These are phyloP conservation scores for Thamnaconus septentrionalis DNA, from an alignment of 2,113 vertebrate genomes.

Conservation along the genomic window DNA sequence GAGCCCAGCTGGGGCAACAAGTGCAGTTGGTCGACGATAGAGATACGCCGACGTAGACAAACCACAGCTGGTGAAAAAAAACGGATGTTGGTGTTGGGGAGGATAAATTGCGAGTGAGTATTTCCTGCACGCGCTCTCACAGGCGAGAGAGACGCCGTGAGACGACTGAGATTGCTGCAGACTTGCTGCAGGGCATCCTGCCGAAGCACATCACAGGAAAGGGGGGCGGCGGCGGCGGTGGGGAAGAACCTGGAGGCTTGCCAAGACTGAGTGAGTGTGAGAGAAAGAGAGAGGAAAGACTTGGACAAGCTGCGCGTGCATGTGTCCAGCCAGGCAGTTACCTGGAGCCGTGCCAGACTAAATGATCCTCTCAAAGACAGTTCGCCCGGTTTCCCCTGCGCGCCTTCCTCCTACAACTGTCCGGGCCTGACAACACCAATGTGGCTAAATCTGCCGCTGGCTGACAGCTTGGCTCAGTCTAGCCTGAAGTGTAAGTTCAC, in stretches of 20 bases:
- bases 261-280: constrained; percentile 29
- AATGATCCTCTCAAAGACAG: constrained; percentile 43
- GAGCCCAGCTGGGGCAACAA: constrained; percentile 2
- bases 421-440: constrained; percentile 19
- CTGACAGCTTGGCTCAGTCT: constrained; percentile 20
- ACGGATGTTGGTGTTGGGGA: not conserved
- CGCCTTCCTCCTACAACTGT: constrained; percentile 16
- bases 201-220: constrained; percentile 41
- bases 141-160: constrained; percentile 21
- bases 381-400: constrained; percentile 15
- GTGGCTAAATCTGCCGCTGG: constrained; percentile 20
- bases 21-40: not conserved
- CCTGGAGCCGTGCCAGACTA: constrained; percentile 22
- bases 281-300: constrained; percentile 11
- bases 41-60: constrained; percentile 7
- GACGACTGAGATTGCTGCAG: constrained; percentile 39
- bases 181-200: constrained; percentile 47
- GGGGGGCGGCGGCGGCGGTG: constrained; percentile 13
- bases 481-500: constrained; percentile 12
- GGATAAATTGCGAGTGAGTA: too few relatives aligned
- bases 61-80: not conserved
- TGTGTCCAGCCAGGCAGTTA: constrained; percentile 20
- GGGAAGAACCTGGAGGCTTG: not conserved
- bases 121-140: too few relatives aligned
- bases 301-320: constrained; percentile 14